These are phyloP conservation scores for Tursiops truncatus DNA, from an alignment of 2,113 vertebrate species.

Conservation along the genomic window DNA sequence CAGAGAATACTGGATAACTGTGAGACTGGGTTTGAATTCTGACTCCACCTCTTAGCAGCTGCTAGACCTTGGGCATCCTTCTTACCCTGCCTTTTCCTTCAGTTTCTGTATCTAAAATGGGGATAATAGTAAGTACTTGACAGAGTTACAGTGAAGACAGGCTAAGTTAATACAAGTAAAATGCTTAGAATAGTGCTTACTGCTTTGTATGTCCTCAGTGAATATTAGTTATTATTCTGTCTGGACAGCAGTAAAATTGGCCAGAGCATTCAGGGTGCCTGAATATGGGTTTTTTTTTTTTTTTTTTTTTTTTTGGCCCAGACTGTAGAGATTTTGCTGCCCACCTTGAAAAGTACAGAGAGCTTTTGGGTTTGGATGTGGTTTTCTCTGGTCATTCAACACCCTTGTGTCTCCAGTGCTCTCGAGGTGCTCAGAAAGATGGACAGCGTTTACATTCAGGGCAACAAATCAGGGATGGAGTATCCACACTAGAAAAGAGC, in stretches of 20 bases:
- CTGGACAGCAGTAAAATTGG: neutral
- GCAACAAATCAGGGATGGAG: neutral
- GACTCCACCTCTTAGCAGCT: neutral
- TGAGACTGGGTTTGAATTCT: too few relatives aligned
- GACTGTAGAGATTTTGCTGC: neutral
- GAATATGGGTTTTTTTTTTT: neutral
- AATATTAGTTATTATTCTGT: neutral
- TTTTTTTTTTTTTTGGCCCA: neutral
- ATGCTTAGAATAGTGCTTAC: too few relatives aligned
- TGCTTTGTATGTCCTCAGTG: neutral
- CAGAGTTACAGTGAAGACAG: neutral
- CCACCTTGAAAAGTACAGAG: neutral
- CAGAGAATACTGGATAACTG: neutral
- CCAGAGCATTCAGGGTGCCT: neutral
- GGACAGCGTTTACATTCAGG: neutral
- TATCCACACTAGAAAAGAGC: neutral
- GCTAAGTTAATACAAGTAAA: neutral
- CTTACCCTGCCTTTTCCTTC: neutral
- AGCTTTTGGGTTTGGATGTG: neutral
- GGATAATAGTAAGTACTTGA: neutral
- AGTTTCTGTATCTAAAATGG: neutral
- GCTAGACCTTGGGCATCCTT: neutral
- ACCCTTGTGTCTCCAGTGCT: fast-evolving
- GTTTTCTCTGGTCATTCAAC: neutral
- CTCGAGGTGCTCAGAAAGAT: neutral